Evolutionary conservation across 2,888 invertebrate species (phyloP), one percentile per base, ranked within the genome.

Genomic region (Scelioninae gen. 2): DNA sequence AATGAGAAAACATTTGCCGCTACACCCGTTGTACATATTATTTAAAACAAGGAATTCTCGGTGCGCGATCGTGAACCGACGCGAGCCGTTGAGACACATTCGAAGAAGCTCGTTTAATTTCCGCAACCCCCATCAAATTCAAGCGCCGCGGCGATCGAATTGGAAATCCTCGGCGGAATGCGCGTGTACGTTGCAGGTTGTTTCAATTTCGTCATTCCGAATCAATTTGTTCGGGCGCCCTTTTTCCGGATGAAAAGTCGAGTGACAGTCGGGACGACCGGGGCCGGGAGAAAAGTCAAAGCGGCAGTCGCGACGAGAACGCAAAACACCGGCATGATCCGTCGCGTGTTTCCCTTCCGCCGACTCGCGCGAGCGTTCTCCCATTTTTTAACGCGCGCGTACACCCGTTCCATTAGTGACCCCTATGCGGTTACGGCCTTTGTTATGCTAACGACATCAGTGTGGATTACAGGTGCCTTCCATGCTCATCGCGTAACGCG

Each of bases 381-480:
- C 52, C 35, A 35, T 52, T 72, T 67, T 68, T 68, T 58, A 53
- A 39, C 65, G 48, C 65, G 61, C 45, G 60, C 69, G 61, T 74
- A 65, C 65, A 70, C 50, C 60, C 63, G 61, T 74, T 65, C 69
- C 74, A 74, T 74, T 74, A 74, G 65, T 73, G 72, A 69, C 74
- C 74, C 68, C 61, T 13, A 58, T 60, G 64, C 57, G 73, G 65
- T 74, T 73, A 60, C 68, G 41, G 78, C 81, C 84, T 84, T 84
- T 83, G 84, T 84, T 79, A 84, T 83, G 83, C 83, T 84, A 85
- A 84, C 82, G 73, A 73, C 73, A 73, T 73, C 69, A 64, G 64
- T 53, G 68, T 64, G 64, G 73, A 69, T 73, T 73, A 73, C 78
- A 76, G 81, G 79, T 81, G 82, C 80, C 79, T 78, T 65, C 77